phyloP scores from a whole-genome alignment of 1,140 invertebrate genomes.

The Trichoplusia ni region DNA sequence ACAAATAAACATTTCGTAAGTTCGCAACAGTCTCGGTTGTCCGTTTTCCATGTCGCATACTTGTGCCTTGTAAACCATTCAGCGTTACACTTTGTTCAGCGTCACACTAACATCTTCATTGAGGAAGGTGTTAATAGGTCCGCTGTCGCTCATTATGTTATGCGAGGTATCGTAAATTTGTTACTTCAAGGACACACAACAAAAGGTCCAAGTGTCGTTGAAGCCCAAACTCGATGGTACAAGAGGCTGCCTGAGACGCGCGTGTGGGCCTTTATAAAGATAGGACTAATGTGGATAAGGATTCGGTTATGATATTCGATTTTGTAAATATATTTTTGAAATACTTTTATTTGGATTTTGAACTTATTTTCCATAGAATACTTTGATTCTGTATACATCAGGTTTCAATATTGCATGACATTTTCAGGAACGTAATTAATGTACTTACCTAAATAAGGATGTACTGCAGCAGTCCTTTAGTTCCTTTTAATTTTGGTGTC shows the following conservation, averaged over 20 bases:
- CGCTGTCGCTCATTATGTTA: conserved; percentile 71
- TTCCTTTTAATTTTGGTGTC: no score
- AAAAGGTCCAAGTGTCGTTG: conserved; percentile 71
- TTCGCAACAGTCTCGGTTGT: no score
- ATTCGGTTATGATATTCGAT: background rate
- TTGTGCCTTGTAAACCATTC: no score
- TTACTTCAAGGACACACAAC: conserved; percentile 68
- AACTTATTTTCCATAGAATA: no score
- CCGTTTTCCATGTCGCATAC: no score
- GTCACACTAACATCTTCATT: conserved; percentile 60
- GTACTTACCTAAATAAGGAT: no score
- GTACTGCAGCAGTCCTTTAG: no score
- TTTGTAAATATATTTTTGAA: background rate
- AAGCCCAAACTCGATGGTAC: conserved; percentile 75
- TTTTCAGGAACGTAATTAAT: no score
- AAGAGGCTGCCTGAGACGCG: conserved; percentile 70
- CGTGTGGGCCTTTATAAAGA: conserved; percentile 66
- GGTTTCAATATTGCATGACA: no score
- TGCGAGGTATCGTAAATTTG: conserved; percentile 73
- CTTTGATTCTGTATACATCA: no score
- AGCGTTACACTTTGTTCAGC: no score
- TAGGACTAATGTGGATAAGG: conserved; percentile 52
- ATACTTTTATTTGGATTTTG: background rate
- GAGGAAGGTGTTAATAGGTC: conserved; percentile 77
- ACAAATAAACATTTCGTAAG: no score